Evolutionary conservation across 2,888 invertebrate genomes (phyloP), one percentile per base, ranked within the genome.

Genomic region (Drosophila imparisetae): DNA sequence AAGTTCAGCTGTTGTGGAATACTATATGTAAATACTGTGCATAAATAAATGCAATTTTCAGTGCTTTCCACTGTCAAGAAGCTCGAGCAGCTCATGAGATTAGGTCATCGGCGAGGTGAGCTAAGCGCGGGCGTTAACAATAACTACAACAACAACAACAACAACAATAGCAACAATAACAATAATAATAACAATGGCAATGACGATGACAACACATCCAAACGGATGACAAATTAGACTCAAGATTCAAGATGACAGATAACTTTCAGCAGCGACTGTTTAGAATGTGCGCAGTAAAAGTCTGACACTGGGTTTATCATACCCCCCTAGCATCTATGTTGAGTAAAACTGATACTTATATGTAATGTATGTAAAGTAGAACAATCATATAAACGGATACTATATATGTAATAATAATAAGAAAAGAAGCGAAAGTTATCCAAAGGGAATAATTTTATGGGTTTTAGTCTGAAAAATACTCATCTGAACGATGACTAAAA

Each of bases 61-160:
- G 59, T 60, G 71, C 71, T 67, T 79, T 78, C 67, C 65, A 57
- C 40, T 49, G 66, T 55, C 63, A 79, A 66, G 55, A 64, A 29
- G 24, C 38, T 49, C 45, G 53, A 29, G 65, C 58, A 40, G 45
- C 45, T 68, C 81, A 49, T 45, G 32, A 58, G 81, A 86, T 83
- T 86, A 83, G 79, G 83, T 83, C 83, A 83, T 83, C 73, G 36
- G 27, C 32, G 66, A 45, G 52, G 34, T 79, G 81, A 86, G 81
- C 72, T 79, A 78, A 81, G 81, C 81, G 86, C 72, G 81, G 84
- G 81, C 79, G 81, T 76, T 55, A 49, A 53, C 58, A 67, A 60
- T 62, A 75, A 70, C 72, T 7, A 27, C 7, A 34, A 36, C 6
- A 54, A 27, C 1, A 24, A 54, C 57, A 67, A 67, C 64, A 57